These are phyloP conservation scores for Enteromius anoplus DNA, from an alignment of 2,797 vertebrate species.

Conservation along the genomic window DNA sequence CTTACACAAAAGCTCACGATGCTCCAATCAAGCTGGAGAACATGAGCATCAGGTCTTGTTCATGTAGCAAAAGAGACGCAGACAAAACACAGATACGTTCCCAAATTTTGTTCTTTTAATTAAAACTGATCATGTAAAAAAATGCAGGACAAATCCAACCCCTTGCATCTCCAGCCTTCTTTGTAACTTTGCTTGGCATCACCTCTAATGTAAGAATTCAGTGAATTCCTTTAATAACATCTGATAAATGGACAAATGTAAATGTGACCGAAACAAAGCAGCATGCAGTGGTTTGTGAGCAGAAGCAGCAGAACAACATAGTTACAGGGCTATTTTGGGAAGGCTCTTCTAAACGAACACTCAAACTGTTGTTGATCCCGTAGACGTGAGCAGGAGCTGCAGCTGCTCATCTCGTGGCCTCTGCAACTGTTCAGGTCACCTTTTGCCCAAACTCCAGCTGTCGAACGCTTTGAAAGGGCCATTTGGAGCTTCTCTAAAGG, in stretches of 20 bases:
- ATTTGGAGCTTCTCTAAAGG: constrained; percentile 76
- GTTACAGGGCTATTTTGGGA: constrained; percentile 21
- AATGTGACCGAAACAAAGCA: not conserved
- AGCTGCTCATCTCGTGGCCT: constrained; percentile 77
- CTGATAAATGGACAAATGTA: not conserved
- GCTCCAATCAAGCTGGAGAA: not conserved
- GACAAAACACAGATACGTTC: not conserved
- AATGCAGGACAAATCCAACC: not conserved
- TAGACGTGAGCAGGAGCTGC: constrained; percentile 72
- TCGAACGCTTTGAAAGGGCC: constrained; percentile 82
- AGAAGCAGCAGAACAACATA: not conserved
- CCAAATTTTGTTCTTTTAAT: not conserved
- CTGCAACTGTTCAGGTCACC: constrained; percentile 82
- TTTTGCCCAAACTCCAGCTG: constrained; percentile 86
- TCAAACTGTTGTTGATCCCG: constrained; percentile 66
- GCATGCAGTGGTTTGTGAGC: not conserved
- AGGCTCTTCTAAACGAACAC: constrained; percentile 15
- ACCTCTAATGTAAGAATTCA: not conserved
- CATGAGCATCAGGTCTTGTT: not conserved
- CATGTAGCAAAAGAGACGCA: not conserved
- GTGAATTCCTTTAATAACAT: not conserved
- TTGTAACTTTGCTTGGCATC: not conserved
- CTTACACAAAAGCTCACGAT: not conserved
- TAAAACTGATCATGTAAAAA: not conserved
- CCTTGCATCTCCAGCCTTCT: not conserved